phyloP scores from a whole-genome alignment of 2,797 vertebrate genomes.

The Amphiprion clarkii region DNA sequence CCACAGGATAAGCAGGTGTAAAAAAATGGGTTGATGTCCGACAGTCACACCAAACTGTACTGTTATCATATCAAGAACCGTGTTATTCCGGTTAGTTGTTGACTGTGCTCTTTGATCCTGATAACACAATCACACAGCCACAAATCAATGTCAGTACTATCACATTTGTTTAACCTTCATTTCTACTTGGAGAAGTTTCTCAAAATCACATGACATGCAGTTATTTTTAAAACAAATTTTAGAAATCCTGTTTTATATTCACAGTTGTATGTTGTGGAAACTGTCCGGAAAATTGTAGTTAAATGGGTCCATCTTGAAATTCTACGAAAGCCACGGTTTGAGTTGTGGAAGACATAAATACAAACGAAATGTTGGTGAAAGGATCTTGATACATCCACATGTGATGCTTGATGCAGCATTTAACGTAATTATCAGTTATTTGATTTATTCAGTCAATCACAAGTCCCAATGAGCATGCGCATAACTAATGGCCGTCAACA shows the following conservation, averaged over 20 bases:
- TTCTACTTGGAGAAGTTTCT: too few species aligned
- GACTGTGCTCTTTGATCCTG: constrained; percentile 5
- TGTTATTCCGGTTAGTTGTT: background rate
- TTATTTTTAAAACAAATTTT: too few species aligned
- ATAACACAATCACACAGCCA: too few species aligned
- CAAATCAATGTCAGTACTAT: too few species aligned
- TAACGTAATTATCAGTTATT: constrained; percentile 20
- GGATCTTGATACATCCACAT: background rate
- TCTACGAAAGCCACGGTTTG: background rate
- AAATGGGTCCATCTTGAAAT: background rate
- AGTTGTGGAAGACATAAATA: background rate
- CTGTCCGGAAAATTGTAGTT: background rate
- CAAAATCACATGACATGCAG: too few species aligned
- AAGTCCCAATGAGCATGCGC: constrained; percentile 10
- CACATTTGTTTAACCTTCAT: too few species aligned
- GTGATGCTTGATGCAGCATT: background rate
- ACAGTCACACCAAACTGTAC: background rate
- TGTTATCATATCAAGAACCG: background rate
- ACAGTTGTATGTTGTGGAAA: background rate
- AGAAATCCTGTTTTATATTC: background rate
- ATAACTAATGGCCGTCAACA: constrained; percentile 14
- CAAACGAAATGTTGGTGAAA: background rate
- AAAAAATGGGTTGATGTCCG: background rate
- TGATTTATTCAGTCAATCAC: constrained; percentile 6
- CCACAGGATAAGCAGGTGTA: too few species aligned